phyloP scores from a whole-genome alignment of 2,888 invertebrate genomes.

The Eilema griseolum region DNA sequence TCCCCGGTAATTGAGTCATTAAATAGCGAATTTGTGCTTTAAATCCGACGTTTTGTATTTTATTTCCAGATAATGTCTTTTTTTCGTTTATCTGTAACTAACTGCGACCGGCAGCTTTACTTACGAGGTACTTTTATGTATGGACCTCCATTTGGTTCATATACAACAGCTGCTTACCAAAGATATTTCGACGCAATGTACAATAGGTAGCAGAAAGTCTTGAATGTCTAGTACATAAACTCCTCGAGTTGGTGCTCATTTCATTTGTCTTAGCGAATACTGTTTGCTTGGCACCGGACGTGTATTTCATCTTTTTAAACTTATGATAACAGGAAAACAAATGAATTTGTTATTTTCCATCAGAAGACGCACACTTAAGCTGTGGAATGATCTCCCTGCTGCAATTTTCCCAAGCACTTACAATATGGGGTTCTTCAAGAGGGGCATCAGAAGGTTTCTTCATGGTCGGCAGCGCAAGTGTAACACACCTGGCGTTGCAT shows the following conservation, averaged over 20 bases:
- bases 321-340: no score
- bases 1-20: conserved; percentile 8
- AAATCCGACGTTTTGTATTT: background rate
- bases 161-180: background rate
- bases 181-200: background rate
- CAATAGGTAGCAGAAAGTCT: background rate
- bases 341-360: no score
- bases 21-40: conserved; percentile 3
- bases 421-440: no score
- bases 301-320: no score
- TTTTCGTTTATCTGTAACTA: background rate
- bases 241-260: background rate
- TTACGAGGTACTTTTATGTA: background rate
- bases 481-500: no score
- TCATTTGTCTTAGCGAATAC: background rate
- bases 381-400: no score
- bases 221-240: background rate
- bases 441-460: no score
- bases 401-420: no score
- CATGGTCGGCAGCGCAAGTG: no score
- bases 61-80: background rate
- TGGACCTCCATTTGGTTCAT: no score
- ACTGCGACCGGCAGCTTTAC: background rate
- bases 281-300: no score
- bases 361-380: no score